A percentile compares a stretch with the other conserved stretches of the same genome.
Evolutionary conservation across 2,113 vertebrate species (phyloP).

Genomic region (Daboia siamensis): DNA sequence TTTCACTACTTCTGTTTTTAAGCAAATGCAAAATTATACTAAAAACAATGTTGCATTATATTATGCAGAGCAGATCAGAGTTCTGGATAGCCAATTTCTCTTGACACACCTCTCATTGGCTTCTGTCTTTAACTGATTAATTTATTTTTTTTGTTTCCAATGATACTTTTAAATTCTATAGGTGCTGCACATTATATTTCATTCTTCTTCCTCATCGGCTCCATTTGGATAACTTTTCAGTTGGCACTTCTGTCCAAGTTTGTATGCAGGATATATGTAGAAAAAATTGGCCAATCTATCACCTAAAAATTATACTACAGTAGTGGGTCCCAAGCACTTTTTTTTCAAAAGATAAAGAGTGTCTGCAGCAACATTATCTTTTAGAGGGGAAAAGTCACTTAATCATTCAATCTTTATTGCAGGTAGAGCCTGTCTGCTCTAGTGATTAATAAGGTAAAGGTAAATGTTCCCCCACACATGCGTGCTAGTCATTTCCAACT

Average conservation of each 20-base stretch:
- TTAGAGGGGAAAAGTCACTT: not conserved
- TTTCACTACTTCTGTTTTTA: not conserved
- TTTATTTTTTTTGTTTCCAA: not conserved
- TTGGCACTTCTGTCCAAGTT: not conserved
- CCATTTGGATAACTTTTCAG: not conserved
- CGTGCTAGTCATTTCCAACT: too few relatives aligned
- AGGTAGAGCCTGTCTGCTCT: not conserved
- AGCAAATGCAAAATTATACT: not conserved
- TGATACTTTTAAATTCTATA: not conserved
- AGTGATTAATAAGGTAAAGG: not conserved
- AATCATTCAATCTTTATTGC: not conserved
- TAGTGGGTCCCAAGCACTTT: not conserved
- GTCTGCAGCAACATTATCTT: not conserved
- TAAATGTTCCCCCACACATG: too few relatives aligned
- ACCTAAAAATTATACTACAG: not conserved
- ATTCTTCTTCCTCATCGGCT: not conserved
- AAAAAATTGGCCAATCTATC: not conserved
- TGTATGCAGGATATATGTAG: not conserved
- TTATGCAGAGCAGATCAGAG: not conserved
- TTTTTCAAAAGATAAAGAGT: not conserved
- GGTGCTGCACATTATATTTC: not conserved
- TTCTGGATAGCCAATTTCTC: not conserved
- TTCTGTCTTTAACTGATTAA: not conserved
- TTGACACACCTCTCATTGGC: not conserved
- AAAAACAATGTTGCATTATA: not conserved